These are phyloP conservation scores for Hypotaenidia okinawae DNA, from an alignment of 2,797 vertebrate genomes.

Conservation along the genomic window DNA sequence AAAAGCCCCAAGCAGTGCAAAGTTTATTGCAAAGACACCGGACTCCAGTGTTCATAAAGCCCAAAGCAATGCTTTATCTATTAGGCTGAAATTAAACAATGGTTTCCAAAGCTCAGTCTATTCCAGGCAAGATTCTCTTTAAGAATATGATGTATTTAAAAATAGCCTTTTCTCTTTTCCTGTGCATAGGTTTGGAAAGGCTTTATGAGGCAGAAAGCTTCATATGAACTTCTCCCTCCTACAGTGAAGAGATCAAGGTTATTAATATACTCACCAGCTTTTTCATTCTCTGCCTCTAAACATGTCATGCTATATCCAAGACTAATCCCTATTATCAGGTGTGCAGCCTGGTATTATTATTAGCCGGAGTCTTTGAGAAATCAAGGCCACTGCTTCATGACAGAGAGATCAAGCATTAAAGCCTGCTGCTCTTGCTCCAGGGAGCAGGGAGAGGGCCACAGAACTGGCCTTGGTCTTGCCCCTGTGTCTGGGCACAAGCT, in stretches of 20 bases:
- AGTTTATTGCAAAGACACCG: not conserved
- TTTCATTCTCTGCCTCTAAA: not conserved
- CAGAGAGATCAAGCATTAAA: not conserved
- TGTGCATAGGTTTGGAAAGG: not conserved
- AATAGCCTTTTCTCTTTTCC: not conserved
- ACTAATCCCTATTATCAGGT: not conserved
- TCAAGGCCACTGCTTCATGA: not conserved
- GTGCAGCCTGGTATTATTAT: not conserved
- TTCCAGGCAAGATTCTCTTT: not conserved
- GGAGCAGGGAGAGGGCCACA: not conserved
- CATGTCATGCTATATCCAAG: not conserved
- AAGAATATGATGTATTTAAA: not conserved
- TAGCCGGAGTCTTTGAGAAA: not conserved
- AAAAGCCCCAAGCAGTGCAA: not conserved
- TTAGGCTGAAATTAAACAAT: not conserved
- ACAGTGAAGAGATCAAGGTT: not conserved
- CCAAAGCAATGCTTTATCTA: not conserved
- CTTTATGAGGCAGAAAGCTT: not conserved
- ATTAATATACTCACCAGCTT: not conserved
- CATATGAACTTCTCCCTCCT: not conserved
- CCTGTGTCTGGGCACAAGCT: rapidly evolving
- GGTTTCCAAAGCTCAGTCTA: not conserved
- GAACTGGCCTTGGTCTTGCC: rapidly evolving
- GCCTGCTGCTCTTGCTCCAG: not conserved
- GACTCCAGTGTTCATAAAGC: not conserved